Conservation (phyloP, 2,113 vertebrate species). For the Gobius niger region DNA sequence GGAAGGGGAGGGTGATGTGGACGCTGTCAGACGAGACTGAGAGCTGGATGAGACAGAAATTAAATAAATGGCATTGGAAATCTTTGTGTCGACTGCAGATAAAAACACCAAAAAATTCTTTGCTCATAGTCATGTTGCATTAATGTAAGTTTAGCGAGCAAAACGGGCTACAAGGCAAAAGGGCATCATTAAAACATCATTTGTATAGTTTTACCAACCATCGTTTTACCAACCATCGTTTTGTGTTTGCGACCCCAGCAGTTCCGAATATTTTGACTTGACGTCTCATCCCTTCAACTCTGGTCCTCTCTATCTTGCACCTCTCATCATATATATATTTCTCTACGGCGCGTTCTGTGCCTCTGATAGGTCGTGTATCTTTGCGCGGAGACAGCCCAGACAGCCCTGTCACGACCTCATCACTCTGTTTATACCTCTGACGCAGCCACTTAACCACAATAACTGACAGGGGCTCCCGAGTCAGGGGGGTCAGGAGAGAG, state of each 20-base stretch:
- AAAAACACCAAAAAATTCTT: neutral
- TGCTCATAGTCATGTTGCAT: no score
- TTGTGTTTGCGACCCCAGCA: neutral
- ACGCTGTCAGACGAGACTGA: conserved; percentile 19
- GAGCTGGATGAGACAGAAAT: conserved; percentile 14
- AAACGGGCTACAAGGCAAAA: no score
- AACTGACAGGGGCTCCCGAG: conserved; percentile 29
- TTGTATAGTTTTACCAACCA: no score
- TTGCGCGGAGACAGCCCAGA: conserved; percentile 48
- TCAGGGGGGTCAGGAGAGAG: neutral
- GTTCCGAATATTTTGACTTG: conserved; percentile 29
- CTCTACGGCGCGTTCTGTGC: neutral
- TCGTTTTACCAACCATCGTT: no score
- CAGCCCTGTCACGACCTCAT: conserved; percentile 54
- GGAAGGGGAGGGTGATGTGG: conserved; percentile 21
- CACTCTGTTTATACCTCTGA: conserved; percentile 49
- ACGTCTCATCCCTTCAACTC: conserved; percentile 1
- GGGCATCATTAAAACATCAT: no score
- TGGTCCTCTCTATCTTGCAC: neutral
- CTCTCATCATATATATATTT: neutral
- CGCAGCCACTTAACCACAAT: conserved; percentile 30
- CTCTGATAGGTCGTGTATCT: conserved; percentile 32
- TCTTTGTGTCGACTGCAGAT: neutral
- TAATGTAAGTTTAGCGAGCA: no score
- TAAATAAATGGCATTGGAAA: neutral